These are phyloP conservation scores for Spisula solida DNA, from an alignment of 2,888 invertebrate species.

Conservation along the genomic window DNA sequence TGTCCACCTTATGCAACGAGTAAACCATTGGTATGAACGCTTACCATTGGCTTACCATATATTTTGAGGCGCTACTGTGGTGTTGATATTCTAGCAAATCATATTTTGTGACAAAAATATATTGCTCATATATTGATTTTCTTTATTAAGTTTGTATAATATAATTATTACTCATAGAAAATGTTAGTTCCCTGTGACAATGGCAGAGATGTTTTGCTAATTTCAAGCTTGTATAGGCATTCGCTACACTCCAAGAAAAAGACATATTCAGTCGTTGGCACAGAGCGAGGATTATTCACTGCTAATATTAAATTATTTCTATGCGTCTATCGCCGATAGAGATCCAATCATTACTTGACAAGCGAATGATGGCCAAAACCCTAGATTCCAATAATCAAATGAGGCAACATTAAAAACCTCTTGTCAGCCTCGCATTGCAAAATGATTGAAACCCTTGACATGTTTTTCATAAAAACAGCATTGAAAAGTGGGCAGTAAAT, in stretches of 20 bases:
- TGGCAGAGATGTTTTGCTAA: slow-evolving; percentile 1
- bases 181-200: background rate
- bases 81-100: background rate
- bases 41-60: too few relatives aligned
- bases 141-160: background rate
- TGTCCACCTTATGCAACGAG: too few relatives aligned
- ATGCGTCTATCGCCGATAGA: slow-evolving; percentile 59
- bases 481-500: slow-evolving; percentile 69
- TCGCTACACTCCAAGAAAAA: background rate
- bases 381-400: slow-evolving; percentile 64
- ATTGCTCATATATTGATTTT: slow-evolving; percentile 4
- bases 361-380: slow-evolving; percentile 60
- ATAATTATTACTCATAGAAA: slow-evolving; percentile 16
- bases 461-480: slow-evolving; percentile 59
- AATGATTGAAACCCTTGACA: slow-evolving; percentile 64
- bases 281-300: slow-evolving; percentile 52
- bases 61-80: background rate
- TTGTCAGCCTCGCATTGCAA: slow-evolving; percentile 61
- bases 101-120: background rate
- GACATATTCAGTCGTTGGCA: slow-evolving; percentile 1
- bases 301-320: slow-evolving; percentile 70
- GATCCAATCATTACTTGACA: slow-evolving; percentile 62
- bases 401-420: slow-evolving; percentile 61
- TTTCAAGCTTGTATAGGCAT: slow-evolving; percentile 43
- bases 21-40: too few relatives aligned